phyloP scores from a whole-genome alignment of 2,888 invertebrate species.

The Trileptium ribeirensis region DNA sequence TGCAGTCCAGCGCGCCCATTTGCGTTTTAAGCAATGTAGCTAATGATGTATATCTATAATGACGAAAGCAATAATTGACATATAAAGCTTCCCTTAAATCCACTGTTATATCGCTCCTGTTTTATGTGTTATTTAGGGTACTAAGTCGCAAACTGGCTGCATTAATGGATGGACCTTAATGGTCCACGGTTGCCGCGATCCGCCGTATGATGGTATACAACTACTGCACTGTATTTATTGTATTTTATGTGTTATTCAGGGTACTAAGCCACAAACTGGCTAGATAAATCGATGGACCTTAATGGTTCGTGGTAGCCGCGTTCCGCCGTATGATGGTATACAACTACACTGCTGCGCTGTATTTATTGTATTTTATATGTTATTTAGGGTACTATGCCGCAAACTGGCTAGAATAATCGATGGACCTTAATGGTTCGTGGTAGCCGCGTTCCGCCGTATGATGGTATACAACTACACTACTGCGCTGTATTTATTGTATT shows the following conservation, averaged over 20 bases:
- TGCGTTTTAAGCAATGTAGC: no score
- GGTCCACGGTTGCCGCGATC: conserved; percentile 81
- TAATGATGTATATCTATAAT: no score
- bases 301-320: conserved; percentile 84
- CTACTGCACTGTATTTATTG: conserved; percentile 41
- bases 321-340: conserved; percentile 71
- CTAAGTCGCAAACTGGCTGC: conserved; percentile 67
- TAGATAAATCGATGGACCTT: conserved; percentile 92
- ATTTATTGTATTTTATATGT: no score
- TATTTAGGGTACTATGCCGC: conserved; percentile 56
- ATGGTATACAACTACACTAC: no score
- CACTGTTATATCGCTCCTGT: no score
- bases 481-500: no score
- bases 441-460: conserved; percentile 86
- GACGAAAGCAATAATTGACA: no score
- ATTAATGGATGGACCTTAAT: conserved; percentile 94
- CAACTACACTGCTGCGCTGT: no score
- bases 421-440: conserved; percentile 93
- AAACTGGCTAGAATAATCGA: conserved; percentile 80
- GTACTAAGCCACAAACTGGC: conserved; percentile 64
- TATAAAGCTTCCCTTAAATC: no score
- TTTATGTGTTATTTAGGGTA: no score
- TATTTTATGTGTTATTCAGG: no score
- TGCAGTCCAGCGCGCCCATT: no score
- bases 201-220: conserved; percentile 67